Evolutionary conservation across 2,888 invertebrate species (phyloP), one percentile per base, ranked within the genome.

Genomic region (Itoplectis maculator): DNA sequence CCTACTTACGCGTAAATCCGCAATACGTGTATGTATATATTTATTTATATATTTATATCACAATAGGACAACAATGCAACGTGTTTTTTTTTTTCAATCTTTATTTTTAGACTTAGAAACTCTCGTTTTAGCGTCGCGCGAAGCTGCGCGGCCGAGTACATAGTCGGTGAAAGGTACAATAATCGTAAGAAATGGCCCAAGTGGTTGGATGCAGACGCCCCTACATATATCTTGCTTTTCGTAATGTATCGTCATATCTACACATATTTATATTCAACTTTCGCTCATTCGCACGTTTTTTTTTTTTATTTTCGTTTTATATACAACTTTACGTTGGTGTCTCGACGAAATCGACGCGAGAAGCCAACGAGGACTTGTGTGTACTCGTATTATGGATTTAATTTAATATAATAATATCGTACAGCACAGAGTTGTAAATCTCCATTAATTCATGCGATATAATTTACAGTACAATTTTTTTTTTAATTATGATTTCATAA

Each of bases 401-500:
- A 77, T 77, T 69, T 29, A 29, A 29, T 29, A 29, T 29, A 29
- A 73, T 73, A 73, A 63, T 73, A 78, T 69, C 47, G 35, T 81
- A 59, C 54, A n/a, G n/a, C n/a, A n/a, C n/a, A n/a, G n/a, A n/a
- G n/a, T n/a, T n/a, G n/a, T n/a, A n/a, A n/a, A n/a, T n/a, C n/a
- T n/a, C n/a, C n/a, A n/a, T n/a, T n/a, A n/a, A n/a, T n/a, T n/a
- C n/a, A n/a, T n/a, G n/a, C n/a, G n/a, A n/a, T n/a, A n/a, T n/a
- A n/a, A n/a, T n/a, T n/a, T n/a, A n/a, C n/a, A n/a, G n/a, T n/a
- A n/a, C n/a, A n/a, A n/a, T n/a, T n/a, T n/a, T n/a, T n/a, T n/a
- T n/a, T n/a, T n/a, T n/a, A n/a, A n/a, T n/a, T n/a, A n/a, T n/a
- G n/a, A n/a, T n/a, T n/a, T n/a, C n/a, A n/a, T n/a, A n/a, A n/a